phyloP scores from a whole-genome alignment of 1,140 invertebrate genomes.

The Akabosia matsudoensis region DNA sequence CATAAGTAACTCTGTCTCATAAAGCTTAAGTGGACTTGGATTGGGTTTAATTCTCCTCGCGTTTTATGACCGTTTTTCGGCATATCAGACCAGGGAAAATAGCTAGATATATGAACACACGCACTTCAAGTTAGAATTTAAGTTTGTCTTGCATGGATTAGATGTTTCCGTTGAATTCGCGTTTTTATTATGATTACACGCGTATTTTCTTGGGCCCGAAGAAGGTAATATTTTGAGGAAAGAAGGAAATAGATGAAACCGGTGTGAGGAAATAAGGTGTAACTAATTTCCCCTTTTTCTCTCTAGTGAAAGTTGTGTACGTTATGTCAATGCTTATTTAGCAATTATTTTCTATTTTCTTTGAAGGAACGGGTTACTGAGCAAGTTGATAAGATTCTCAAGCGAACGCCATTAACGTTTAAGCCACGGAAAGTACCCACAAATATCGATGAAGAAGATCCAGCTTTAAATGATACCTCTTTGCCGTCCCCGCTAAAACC shows the following conservation, averaged over 20 bases:
- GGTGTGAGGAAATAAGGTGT: conserved; percentile 21
- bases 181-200: not conserved
- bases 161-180: not conserved
- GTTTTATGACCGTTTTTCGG: not conserved
- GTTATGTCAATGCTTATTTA: too few relatives aligned
- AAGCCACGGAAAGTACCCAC: conserved; percentile 65
- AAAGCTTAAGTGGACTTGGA: conserved; percentile 31
- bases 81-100: too few relatives aligned
- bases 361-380: conserved; percentile 64
- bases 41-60: conserved; percentile 3
- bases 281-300: not conserved
- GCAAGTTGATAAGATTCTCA: conserved; percentile 63
- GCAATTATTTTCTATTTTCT: conserved; percentile 49
- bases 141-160: not conserved
- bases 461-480: conserved; percentile 41
- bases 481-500: conserved; percentile 46
- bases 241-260: not conserved
- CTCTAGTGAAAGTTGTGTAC: too few relatives aligned
- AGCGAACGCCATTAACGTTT: conserved; percentile 67
- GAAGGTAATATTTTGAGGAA: not conserved
- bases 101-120: too few relatives aligned
- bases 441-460: conserved; percentile 58
- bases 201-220: not conserved
- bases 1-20: conserved; percentile 30
- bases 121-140: too few relatives aligned